Evolutionary conservation across 2,113 vertebrate genomes (phyloP).

Genomic region (Lathamus discolor): DNA sequence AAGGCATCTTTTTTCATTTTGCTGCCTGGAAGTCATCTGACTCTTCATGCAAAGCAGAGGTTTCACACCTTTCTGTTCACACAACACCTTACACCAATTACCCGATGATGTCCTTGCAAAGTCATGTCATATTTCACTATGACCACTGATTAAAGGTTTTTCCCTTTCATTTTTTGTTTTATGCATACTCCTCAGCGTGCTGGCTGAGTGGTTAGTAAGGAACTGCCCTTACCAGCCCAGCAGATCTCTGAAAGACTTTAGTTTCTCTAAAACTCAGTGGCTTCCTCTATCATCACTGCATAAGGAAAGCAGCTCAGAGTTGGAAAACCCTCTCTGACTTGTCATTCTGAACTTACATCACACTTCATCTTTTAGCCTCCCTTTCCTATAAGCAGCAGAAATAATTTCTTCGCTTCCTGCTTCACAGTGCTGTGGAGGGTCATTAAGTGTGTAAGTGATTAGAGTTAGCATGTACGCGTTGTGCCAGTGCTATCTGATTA

Average conservation of each 20-base stretch:
- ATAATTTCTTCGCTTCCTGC: not conserved
- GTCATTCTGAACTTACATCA: not conserved
- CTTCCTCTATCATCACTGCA: not conserved
- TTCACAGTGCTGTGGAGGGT: not conserved
- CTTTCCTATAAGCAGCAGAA: not conserved
- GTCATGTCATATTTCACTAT: slow-evolving; percentile 48
- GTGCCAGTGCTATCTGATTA: not conserved
- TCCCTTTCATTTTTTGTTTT: slow-evolving; percentile 71
- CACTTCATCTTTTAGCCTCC: not conserved
- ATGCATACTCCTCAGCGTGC: not conserved
- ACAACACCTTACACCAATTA: slow-evolving; percentile 20
- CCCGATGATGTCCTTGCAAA: slow-evolving; percentile 16
- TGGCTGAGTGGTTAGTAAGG: not conserved
- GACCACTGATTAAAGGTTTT: slow-evolving; percentile 40
- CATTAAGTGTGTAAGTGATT: not conserved
- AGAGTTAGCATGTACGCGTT: not conserved
- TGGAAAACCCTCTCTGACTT: slow-evolving; percentile 34
- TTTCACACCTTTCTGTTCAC: slow-evolving; percentile 70
- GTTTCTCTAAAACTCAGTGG: not conserved
- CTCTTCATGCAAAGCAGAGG: slow-evolving; percentile 73
- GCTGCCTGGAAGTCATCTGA: slow-evolving; percentile 65
- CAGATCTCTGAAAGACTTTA: not conserved
- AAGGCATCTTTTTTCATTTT: slow-evolving; percentile 44
- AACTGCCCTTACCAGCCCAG: not conserved
- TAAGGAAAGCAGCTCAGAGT: not conserved